phyloP scores from a whole-genome alignment of 1,140 invertebrate genomes.

The Nomia melanderi region DNA sequence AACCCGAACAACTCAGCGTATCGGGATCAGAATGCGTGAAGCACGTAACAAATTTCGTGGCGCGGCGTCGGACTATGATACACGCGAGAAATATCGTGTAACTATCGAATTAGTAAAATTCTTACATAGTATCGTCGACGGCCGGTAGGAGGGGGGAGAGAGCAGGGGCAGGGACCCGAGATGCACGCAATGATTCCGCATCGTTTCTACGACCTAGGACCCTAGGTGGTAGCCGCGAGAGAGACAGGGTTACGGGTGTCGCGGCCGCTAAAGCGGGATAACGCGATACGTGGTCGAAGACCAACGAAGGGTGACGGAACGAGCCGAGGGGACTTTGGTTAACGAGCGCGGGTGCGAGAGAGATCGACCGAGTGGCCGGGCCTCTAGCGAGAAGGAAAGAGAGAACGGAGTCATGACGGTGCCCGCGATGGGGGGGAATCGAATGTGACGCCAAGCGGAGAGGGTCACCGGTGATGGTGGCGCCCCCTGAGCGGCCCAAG shows the following conservation, averaged over 20 bases:
- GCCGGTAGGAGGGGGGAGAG: background rate
- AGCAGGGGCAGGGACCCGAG: slow-evolving; percentile 25
- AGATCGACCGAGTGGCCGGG: background rate
- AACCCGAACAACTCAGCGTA: background rate
- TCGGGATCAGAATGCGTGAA: background rate
- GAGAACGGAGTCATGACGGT: slow-evolving; percentile 54
- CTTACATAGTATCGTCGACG: slow-evolving; percentile 29
- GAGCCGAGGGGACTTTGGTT: slow-evolving; percentile 24
- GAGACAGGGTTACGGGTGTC: background rate
- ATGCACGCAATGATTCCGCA: slow-evolving; percentile 48
- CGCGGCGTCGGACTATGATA: background rate
- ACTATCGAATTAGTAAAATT: slow-evolving; percentile 48
- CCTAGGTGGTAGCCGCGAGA: slow-evolving; percentile 18
- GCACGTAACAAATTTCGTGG: background rate
- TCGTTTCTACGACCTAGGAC: slow-evolving; percentile 34
- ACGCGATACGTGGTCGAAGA: slow-evolving; percentile 33
- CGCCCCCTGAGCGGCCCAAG: slow-evolving; percentile 70
- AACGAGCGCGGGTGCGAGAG: slow-evolving; percentile 25
- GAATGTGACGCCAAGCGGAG: slow-evolving; percentile 37
- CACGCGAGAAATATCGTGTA: slow-evolving; percentile 20
- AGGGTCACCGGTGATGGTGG: slow-evolving; percentile 52
- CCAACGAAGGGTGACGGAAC: slow-evolving; percentile 45
- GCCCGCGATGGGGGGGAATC: slow-evolving; percentile 14
- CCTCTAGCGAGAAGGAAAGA: slow-evolving; percentile 43
- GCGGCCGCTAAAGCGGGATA: background rate